These are phyloP conservation scores for Tylochromis polylepis DNA, from an alignment of 2,113 vertebrate genomes.

Conservation along the genomic window DNA sequence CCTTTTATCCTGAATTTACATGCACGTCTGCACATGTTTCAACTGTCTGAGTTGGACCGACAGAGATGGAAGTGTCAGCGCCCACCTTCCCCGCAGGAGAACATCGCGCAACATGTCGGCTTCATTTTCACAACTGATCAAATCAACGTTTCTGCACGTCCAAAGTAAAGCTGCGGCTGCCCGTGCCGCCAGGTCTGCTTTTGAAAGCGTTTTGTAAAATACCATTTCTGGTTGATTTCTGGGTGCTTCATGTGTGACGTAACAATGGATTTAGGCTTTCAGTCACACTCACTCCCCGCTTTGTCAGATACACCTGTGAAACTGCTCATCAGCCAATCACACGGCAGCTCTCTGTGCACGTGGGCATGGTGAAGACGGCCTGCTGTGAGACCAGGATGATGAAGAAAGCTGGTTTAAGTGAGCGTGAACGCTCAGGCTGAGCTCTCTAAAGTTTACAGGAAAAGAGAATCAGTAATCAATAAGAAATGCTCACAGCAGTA, in stretches of 20 bases:
- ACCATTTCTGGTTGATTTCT: background rate
- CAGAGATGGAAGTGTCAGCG: background rate
- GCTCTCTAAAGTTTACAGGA: background rate
- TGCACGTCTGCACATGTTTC: background rate
- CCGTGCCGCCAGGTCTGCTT: background rate
- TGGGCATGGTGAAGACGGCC: background rate
- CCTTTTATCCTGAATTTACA: background rate
- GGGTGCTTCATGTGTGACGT: background rate
- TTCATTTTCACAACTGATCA: background rate
- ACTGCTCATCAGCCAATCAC: background rate
- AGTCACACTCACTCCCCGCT: background rate
- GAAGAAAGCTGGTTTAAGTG: background rate
- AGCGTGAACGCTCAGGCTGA: background rate
- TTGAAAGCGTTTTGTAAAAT: background rate
- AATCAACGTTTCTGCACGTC: fast-evolving
- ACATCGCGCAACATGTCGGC: background rate
- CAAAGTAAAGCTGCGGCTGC: no score
- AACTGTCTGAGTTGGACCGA: background rate
- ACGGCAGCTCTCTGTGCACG: background rate
- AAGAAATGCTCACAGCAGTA: background rate
- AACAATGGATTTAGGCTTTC: background rate
- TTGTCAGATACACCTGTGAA: background rate
- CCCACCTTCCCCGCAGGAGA: background rate
- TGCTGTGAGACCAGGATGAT: background rate
- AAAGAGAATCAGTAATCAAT: background rate